Evolutionary conservation across 2,888 invertebrate species (phyloP), one percentile per base, ranked within the genome.

Genomic region (Acanthosepion esculentum): DNA sequence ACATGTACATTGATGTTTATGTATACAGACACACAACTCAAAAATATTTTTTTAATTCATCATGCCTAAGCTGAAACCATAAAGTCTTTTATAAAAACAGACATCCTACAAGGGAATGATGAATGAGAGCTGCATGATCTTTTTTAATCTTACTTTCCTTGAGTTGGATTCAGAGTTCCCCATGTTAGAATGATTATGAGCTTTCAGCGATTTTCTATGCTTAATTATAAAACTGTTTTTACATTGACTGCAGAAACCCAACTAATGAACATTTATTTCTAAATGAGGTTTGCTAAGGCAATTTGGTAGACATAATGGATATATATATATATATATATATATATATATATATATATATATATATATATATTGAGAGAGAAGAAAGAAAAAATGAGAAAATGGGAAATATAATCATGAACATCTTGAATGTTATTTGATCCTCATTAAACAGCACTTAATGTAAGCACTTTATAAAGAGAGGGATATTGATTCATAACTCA

Each of bases 51-150:
- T 5, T 15, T 15, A n/a, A 78, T 78, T 78, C n/a, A 15, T 33
- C 33, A 78, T 78, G 78, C 78, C 78, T n/a, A 78, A 78, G 78
- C 78, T 78, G 78, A 78, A 78, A 78, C 78, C 78, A 78, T 78
- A 78, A 78, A 78, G 78, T 78, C 78, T 78, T 78, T 78, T n/a
- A 78, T 78, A 78, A 78, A 78, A n/a, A n/a, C 78, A 78, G n/a
- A 78, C 78, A 78, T 78, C 33, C 78, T 78, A 33, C 78, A 78
- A 78, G n/a, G n/a, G 78, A 78, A 33, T n/a, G n/a, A 78, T 78
- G n/a, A 78, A 78, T 78, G 78, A 78, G n/a, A 78, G 78, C 18
- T 78, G 78, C 78, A n/a, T 78, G 78, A 33, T n/a, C n/a, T 78
- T 78, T 78, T 12, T 78, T 78, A n/a, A 78, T 20, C 33, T 78